Evolutionary conservation across 2,113 vertebrate genomes (phyloP), one percentile per base, ranked within the genome.

Genomic region (Neolamprologus longior): DNA sequence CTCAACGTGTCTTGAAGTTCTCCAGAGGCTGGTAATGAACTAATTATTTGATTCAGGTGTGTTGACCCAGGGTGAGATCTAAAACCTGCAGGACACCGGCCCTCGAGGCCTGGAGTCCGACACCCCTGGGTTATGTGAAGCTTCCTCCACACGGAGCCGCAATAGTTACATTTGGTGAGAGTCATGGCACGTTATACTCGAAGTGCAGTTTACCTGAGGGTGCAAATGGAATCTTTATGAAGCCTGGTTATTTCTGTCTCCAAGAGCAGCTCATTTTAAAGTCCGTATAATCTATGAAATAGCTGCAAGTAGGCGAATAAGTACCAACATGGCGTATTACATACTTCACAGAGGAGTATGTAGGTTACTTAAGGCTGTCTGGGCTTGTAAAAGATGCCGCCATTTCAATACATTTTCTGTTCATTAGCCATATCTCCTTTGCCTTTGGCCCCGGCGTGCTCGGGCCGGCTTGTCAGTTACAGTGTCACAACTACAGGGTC

Each of bases 361-460:
- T 78, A 83, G 83, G 89, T 89, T 83, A 89, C 88, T 88, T 57
- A 17, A 52, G 81, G 52, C 66, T 84, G 73, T 42, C 86, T 84
- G 19, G n/a, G 9, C 89, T 90, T 90, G 84, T 81, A 87, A 85
- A 84, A 84, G 68, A 93, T 86, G 83, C 52, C 55, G 7, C 79
- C 78, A 26, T 92, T 91, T 90, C 85, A 92, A 66, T 87, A 55
- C 80, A 31, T 85, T 93, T 92, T 86, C 82, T 85, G 83, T 93
- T 90, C 92, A 94, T 92, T 92, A 94, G 86, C 90, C 84, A 3
- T 91, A 89, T 93, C 90, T 92, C 79, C 53, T 45, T 81, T 54
- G 85, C 90, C 91, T 91, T 84, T 90, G 86, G 90, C 91, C 87
- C 54, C 19, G 6, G 81, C 52, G 17, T 19, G 83, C 86, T 88